phyloP scores from a whole-genome alignment of 2,888 invertebrate genomes.

The Drepana falcataria region DNA sequence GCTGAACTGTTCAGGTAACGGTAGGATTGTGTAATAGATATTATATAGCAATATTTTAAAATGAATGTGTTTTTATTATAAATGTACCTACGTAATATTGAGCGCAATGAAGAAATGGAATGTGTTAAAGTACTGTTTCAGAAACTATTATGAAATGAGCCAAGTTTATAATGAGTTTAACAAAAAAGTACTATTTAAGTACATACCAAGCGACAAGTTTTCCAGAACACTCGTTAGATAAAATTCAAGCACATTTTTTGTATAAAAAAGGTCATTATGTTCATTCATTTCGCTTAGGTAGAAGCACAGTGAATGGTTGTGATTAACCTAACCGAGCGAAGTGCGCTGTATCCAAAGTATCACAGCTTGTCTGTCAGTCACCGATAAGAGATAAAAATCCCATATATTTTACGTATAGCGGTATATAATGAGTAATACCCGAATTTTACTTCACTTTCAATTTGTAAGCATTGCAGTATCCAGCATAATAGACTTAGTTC shows the following conservation, averaged over 20 bases:
- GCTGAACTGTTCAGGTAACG: too few species aligned
- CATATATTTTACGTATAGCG: constrained; percentile 8
- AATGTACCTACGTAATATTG: too few species aligned
- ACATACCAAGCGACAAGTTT: constrained; percentile 48
- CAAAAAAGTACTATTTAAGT: not conserved
- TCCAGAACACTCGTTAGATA: constrained; percentile 48
- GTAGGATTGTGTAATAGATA: too few species aligned
- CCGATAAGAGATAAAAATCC: constrained; percentile 42
- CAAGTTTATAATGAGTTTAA: too few species aligned
- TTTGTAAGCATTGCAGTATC: too few species aligned
- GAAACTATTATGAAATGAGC: too few species aligned
- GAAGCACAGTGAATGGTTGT: constrained; percentile 3
- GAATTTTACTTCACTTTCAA: too few species aligned
- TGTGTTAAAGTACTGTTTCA: too few species aligned
- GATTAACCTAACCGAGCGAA: constrained; percentile 6
- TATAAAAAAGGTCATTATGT: constrained; percentile 34
- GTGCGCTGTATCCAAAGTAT: constrained; percentile 25
- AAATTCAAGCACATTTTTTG: constrained; percentile 48
- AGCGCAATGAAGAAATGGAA: too few species aligned
- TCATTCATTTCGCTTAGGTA: constrained; percentile 37
- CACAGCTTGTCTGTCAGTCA: constrained; percentile 18
- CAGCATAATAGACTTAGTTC: too few species aligned
- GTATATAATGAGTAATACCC: not conserved
- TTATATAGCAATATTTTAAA: too few species aligned
- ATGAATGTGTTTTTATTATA: too few species aligned